Evolutionary conservation across 1,140 invertebrate genomes (phyloP).

Genomic region (Charaxes varanes): DNA sequence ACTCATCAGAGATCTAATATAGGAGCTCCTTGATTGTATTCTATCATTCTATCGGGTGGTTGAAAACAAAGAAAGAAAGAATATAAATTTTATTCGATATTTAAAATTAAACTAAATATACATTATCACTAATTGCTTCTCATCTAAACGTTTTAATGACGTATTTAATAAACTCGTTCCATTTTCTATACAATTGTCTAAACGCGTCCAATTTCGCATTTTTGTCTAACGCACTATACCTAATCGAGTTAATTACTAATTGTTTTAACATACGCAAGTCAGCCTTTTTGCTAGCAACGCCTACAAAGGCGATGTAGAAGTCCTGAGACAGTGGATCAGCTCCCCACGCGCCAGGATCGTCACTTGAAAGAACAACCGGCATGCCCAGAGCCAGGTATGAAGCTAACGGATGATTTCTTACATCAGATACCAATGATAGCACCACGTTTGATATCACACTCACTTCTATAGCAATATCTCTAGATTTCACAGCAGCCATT

Average conservation of each 20-base stretch:
- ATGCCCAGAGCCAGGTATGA: constrained; percentile 78
- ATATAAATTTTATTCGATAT: too few species aligned
- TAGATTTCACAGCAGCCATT: constrained; percentile 74
- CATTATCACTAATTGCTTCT: not conserved
- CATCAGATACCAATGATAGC: constrained; percentile 82
- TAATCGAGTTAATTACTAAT: constrained; percentile 86
- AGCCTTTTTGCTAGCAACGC: constrained; percentile 80
- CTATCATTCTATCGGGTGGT: too few species aligned
- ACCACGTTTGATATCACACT: constrained; percentile 90
- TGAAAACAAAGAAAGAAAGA: too few species aligned
- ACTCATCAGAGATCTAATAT: too few species aligned
- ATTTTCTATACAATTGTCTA: constrained; percentile 32
- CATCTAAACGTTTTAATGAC: constrained; percentile 22
- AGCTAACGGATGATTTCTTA: constrained; percentile 87
- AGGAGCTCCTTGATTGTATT: too few species aligned
- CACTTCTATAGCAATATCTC: constrained; percentile 86
- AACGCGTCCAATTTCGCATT: constrained; percentile 30
- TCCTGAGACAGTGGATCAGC: constrained; percentile 85
- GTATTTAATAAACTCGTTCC: constrained; percentile 42
- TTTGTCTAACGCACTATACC: constrained; percentile 73
- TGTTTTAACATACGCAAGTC: constrained; percentile 88
- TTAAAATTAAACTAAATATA: too few species aligned
- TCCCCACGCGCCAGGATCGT: constrained; percentile 88
- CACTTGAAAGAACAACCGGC: constrained; percentile 79
- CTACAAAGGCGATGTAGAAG: constrained; percentile 89